Percentiles rank a stretch among this genome's conserved stretches.
phyloP scores from a whole-genome alignment of 2,888 invertebrate species.

The Rhingia rostrata region DNA sequence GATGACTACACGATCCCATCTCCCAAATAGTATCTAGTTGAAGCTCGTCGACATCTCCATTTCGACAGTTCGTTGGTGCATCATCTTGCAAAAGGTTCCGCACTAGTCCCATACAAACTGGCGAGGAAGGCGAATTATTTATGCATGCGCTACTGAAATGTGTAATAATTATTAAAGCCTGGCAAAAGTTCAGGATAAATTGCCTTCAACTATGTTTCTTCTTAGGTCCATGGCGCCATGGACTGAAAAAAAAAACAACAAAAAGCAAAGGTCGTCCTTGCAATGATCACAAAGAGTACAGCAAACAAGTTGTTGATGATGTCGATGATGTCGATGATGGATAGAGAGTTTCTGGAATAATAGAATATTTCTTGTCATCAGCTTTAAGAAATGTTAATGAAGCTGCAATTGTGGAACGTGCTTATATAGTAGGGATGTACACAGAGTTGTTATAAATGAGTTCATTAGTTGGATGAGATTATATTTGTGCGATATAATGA shows the following conservation, averaged over 20 bases:
- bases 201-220: slow-evolving; percentile 12
- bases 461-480: no score
- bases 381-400: slow-evolving; percentile 5
- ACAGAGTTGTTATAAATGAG: no score
- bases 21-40: not conserved
- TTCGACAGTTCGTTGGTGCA: slow-evolving; percentile 36
- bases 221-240: slow-evolving; percentile 10
- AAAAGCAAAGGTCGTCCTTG: slow-evolving; percentile 4
- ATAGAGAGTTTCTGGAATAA: not conserved
- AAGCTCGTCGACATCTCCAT: slow-evolving; percentile 25
- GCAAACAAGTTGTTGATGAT: slow-evolving; percentile 42
- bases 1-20: not conserved
- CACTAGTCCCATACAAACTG: slow-evolving; percentile 1
- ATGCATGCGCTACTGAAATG: slow-evolving; percentile 57
- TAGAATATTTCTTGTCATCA: not conserved
- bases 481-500: no score
- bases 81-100: not conserved
- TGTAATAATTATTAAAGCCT: slow-evolving; percentile 62
- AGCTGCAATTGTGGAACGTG: not conserved
- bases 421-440: no score
- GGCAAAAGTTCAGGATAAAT: slow-evolving; percentile 46
- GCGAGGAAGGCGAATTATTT: slow-evolving; percentile 53
- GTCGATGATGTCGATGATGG: slow-evolving; percentile 39
- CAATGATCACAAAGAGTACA: slow-evolving; percentile 14
- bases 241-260: not conserved